phyloP scores from a whole-genome alignment of 2,113 vertebrate genomes.

The Sinocyclocheilus rhinocerous region DNA sequence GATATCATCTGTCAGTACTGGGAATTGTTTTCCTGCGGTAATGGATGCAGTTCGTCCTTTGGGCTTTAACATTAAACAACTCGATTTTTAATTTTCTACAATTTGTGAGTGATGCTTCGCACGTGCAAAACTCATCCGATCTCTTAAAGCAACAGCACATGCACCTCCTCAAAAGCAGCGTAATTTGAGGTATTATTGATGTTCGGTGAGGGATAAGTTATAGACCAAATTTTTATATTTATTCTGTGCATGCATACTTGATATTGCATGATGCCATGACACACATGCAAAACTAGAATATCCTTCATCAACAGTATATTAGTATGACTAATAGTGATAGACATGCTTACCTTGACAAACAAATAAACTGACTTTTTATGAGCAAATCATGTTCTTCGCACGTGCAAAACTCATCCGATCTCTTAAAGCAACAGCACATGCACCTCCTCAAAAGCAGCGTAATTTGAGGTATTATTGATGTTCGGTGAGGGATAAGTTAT shows the following conservation, averaged over 20 bases:
- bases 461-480: background rate
- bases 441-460: background rate
- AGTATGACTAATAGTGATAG: background rate
- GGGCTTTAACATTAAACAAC: conserved; percentile 1
- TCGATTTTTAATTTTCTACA: background rate
- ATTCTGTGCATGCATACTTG: background rate
- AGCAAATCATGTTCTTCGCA: background rate
- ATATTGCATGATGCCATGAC: too few species aligned
- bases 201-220: background rate
- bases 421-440: conserved; percentile 21
- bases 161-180: background rate
- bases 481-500: background rate
- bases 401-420: background rate
- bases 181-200: background rate
- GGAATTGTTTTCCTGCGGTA: background rate
- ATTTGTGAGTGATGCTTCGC: background rate
- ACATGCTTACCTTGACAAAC: background rate
- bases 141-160: conserved; percentile 10
- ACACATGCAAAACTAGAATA: background rate
- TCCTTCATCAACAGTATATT: background rate
- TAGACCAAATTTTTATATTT: background rate
- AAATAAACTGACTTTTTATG: background rate
- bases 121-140: background rate
- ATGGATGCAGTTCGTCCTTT: conserved; percentile 18
- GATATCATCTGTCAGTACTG: background rate